Evolutionary conservation across 2,888 invertebrate species (phyloP).

Genomic region (Aquatica leii): DNA sequence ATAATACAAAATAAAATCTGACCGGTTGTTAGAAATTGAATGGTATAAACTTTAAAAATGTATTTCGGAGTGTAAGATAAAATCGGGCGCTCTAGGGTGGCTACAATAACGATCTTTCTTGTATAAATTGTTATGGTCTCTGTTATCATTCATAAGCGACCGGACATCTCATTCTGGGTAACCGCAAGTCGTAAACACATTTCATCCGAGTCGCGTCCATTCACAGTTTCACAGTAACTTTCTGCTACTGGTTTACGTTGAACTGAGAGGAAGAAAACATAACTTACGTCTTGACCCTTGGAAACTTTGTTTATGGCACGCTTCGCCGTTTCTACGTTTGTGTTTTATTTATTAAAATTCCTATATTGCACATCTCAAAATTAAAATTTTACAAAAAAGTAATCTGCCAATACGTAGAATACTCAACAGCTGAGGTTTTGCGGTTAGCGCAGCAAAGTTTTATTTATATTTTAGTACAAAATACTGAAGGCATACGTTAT

Average conservation of each 20-base stretch:
- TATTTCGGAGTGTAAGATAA: constrained; percentile 54
- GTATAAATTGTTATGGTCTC: constrained; percentile 48
- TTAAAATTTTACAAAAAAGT: too few species aligned
- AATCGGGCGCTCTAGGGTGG: constrained; percentile 56
- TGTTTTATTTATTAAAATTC: too few species aligned
- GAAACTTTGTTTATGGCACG: neutral
- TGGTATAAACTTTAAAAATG: constrained; percentile 56
- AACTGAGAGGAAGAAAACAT: constrained; percentile 37
- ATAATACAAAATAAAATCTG: constrained; percentile 25
- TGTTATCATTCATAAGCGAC: constrained; percentile 47
- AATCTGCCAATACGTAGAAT: too few species aligned
- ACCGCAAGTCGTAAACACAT: constrained; percentile 49
- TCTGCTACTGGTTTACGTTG: constrained; percentile 40
- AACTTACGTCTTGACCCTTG: constrained; percentile 26
- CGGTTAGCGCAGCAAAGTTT: too few species aligned
- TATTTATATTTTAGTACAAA: too few species aligned
- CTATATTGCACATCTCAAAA: too few species aligned
- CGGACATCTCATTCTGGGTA: constrained; percentile 50
- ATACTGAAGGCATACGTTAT: too few species aligned
- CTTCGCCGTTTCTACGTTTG: neutral
- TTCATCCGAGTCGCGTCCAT: constrained; percentile 45
- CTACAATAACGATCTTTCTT: constrained; percentile 52
- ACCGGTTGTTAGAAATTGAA: constrained; percentile 31
- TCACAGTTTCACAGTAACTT: constrained; percentile 46
- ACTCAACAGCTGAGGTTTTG: too few species aligned